These are phyloP conservation scores for Knipowitschia caucasica DNA, from an alignment of 2,797 vertebrate species.

Conservation along the genomic window DNA sequence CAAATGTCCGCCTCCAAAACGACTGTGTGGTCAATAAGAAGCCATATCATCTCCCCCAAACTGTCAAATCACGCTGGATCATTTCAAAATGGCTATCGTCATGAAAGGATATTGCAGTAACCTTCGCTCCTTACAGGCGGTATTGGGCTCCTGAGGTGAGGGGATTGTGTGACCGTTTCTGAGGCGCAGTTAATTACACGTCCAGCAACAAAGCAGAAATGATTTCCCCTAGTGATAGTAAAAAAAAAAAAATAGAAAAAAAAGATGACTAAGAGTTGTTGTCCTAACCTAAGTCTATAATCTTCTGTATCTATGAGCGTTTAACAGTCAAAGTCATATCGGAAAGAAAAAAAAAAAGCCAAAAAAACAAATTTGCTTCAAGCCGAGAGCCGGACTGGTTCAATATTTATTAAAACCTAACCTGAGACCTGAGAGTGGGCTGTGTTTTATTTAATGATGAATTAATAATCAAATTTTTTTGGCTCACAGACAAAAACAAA, in stretches of 20 bases:
- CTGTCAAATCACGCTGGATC: slow-evolving; percentile 14
- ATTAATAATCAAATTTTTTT: too few relatives aligned
- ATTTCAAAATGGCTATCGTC: slow-evolving; percentile 22
- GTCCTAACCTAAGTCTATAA: slow-evolving; percentile 33
- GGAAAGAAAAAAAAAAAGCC: not conserved
- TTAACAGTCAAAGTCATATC: slow-evolving; percentile 52
- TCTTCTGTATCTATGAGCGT: slow-evolving; percentile 38
- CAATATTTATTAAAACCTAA: too few relatives aligned
- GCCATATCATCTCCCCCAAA: not conserved
- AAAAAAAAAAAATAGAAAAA: slow-evolving; percentile 50
- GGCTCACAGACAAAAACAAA: too few relatives aligned
- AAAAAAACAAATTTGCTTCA: not conserved
- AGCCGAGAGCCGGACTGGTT: too few relatives aligned
- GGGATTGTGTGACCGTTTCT: slow-evolving; percentile 13
- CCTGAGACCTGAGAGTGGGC: too few relatives aligned
- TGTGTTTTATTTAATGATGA: too few relatives aligned
- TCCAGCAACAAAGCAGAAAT: slow-evolving; percentile 36
- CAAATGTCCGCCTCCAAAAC: slow-evolving; percentile 6
- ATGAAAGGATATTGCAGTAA: slow-evolving; percentile 19
- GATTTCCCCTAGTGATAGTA: slow-evolving; percentile 54
- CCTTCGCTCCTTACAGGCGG: slow-evolving; percentile 1
- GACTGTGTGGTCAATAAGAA: slow-evolving; percentile 19
- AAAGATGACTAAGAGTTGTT: slow-evolving; percentile 40
- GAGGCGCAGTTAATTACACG: slow-evolving; percentile 53
- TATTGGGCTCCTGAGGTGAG: slow-evolving; percentile 31